These are phyloP conservation scores for Myotis yumanensis DNA, from an alignment of 2,113 vertebrate species.

Conservation along the genomic window DNA sequence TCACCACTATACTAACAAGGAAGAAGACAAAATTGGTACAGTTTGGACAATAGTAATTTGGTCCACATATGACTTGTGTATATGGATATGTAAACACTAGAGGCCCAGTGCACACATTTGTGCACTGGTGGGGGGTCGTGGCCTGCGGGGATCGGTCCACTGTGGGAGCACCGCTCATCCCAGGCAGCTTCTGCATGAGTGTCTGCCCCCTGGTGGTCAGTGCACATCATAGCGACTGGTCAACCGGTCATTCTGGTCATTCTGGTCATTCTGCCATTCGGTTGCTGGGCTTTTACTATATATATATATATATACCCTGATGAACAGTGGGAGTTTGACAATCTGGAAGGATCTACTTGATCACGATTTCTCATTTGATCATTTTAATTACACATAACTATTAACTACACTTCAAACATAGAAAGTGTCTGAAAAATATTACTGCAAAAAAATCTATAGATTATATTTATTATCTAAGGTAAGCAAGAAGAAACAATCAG, in stretches of 20 bases:
- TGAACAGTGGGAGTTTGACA: background rate
- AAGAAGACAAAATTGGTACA: background rate
- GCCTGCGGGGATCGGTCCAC: too few relatives aligned
- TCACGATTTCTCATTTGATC: background rate
- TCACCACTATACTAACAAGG: too few relatives aligned
- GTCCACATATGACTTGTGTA: background rate
- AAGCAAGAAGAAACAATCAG: background rate
- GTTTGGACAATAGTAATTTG: background rate
- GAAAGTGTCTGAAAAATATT: background rate
- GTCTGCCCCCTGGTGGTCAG: too few relatives aligned
- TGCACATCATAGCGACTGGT: too few relatives aligned
- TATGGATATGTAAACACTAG: background rate
- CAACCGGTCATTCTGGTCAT: too few relatives aligned
- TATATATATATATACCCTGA: background rate
- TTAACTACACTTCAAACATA: background rate
- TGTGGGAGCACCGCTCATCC: too few relatives aligned
- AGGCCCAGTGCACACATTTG: too few relatives aligned
- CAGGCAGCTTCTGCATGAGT: too few relatives aligned
- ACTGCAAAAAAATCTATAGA: background rate
- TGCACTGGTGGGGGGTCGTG: too few relatives aligned
- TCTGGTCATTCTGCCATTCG: too few relatives aligned
- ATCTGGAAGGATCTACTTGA: background rate
- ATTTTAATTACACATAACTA: constrained; percentile 1
- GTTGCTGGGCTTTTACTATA: too few relatives aligned
- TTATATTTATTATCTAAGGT: background rate